Evolutionary conservation across 2,888 invertebrate genomes (phyloP), one percentile per base, ranked within the genome.

Genomic region (Aelia acuminata): DNA sequence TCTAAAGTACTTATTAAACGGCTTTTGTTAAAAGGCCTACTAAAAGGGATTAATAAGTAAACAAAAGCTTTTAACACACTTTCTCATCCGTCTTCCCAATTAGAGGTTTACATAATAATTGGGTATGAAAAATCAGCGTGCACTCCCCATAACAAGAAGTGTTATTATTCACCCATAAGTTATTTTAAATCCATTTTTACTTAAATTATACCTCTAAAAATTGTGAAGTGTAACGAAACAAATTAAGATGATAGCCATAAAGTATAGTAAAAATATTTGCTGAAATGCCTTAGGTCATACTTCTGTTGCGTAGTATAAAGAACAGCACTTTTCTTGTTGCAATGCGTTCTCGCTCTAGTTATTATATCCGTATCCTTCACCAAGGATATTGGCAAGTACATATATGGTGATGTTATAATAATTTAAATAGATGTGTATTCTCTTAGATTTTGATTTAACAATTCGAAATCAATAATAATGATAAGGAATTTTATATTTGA

Each of bases 81-180:
- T 80, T 80, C 80, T 80, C 80, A 39, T n/a, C 80, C 80, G 80
- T 43, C 43, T 80, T 43, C 43, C 80, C 80, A 80, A 80, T 43
- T 80, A n/a, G n/a, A 22, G 22, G 43, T 13, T n/a, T 47, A 13
- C 43, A 43, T 43, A 43, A n/a, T 80, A 43, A 22, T n/a, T 80
- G 39, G 43, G 43, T 13, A 43, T 47, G 80, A n/a, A 3, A 80
- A 22, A 47, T 80, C 11, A 43, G n/a, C 43, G 20, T 39, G 43
- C 43, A 8, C n/a, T 10, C 57, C 57, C 57, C 26, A 70, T 70
- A 35, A 31, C 18, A 5, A 20, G 31, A 18, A 7, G 18, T 13
- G 35, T 35, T 35, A 20, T 31, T 35, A 35, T 70, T 31, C 1
- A 31, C 31, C 15, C 15, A 63, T 31, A 63, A 5, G 31, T 63